Evolutionary conservation across 1,140 invertebrate species (phyloP).

Genomic region (Brachionus rotundiformis): DNA sequence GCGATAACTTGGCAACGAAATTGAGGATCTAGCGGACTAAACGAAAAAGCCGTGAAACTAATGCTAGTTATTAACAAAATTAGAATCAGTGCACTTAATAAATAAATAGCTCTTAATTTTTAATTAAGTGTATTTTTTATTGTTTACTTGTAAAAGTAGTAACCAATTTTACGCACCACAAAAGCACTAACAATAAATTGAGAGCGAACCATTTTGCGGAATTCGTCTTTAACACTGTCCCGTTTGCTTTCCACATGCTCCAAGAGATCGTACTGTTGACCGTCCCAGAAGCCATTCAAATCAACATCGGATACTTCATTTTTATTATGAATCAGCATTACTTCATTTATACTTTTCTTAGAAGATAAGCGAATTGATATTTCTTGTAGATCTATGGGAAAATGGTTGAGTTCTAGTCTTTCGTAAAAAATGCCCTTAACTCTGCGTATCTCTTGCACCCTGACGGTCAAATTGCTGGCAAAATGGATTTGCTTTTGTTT

Average conservation of each 20-base stretch:
- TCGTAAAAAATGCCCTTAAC: conserved; percentile 48
- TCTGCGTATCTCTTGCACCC: background rate
- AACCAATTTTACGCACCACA: conserved; percentile 14
- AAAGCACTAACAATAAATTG: conserved; percentile 20
- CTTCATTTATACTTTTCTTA: conserved; percentile 26
- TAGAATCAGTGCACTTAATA: background rate
- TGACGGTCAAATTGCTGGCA: conserved; percentile 19
- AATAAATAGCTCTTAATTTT: too few species aligned
- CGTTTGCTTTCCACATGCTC: background rate
- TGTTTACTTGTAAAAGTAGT: conserved; percentile 51
- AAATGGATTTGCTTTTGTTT: background rate
- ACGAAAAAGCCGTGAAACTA: background rate
- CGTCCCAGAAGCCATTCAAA: conserved; percentile 7
- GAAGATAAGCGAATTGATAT: conserved; percentile 15
- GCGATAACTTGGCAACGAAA: conserved; percentile 43
- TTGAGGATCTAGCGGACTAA: conserved; percentile 29
- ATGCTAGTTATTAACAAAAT: conserved; percentile 42
- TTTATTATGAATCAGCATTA: background rate
- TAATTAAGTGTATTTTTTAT: too few species aligned
- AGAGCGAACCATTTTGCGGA: conserved; percentile 1
- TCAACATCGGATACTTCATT: background rate
- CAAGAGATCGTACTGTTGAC: conserved; percentile 44
- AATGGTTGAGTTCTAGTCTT: conserved; percentile 43
- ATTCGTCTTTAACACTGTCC: background rate
- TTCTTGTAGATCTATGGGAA: conserved; percentile 49